A percentile compares a stretch with the other conserved stretches of the same genome.
Evolutionary conservation across 2,888 invertebrate species (phyloP).

Genomic region (Limnephilus rhombicus): DNA sequence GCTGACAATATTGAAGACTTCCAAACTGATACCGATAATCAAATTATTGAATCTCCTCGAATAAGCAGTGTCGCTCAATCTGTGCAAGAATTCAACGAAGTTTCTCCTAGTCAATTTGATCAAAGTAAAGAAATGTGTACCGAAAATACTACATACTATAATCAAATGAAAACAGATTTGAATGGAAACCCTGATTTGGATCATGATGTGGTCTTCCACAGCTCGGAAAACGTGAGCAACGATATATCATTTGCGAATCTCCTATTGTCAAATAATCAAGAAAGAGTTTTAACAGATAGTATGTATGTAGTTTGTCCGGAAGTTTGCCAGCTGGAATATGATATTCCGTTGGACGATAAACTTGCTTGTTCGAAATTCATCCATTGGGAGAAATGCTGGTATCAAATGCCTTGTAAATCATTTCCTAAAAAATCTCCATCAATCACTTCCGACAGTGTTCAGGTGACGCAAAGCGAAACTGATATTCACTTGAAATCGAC

Average conservation of each 20-base stretch:
- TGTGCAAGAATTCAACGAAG: background rate
- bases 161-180: conserved; percentile 41
- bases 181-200: conserved; percentile 49
- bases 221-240: conserved; percentile 57
- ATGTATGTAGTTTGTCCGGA: conserved; percentile 69
- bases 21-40: background rate
- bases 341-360: conserved; percentile 69
- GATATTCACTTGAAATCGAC: conserved; percentile 46
- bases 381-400: conserved; percentile 72
- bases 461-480: conserved; percentile 59
- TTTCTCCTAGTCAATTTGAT: background rate
- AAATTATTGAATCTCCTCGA: conserved; percentile 53
- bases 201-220: conserved; percentile 55
- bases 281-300: conserved; percentile 69
- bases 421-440: background rate
- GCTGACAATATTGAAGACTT: conserved; percentile 60
- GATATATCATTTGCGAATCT: conserved; percentile 61
- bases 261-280: conserved; percentile 52
- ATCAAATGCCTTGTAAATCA: conserved; percentile 26
- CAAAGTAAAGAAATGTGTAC: background rate
- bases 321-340: conserved; percentile 69
- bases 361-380: conserved; percentile 74
- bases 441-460: background rate
- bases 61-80: conserved; percentile 54
- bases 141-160: conserved; percentile 21